Conservation (phyloP, 2,888 invertebrate genomes). For the Teleiodes luculella region DNA sequence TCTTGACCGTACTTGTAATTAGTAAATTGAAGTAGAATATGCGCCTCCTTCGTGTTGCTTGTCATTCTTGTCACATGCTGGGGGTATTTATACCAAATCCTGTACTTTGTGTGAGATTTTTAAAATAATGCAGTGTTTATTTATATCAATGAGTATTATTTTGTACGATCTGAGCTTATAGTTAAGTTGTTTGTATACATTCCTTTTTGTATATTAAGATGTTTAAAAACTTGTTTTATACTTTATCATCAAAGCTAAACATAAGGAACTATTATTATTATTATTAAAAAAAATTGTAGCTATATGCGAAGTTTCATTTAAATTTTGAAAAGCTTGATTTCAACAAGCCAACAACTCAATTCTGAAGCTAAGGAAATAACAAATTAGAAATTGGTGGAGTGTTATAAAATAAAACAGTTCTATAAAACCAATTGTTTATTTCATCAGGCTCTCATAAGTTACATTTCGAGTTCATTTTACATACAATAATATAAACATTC, state of each 20-base stretch:
- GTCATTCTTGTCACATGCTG: no score
- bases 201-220: constrained; percentile 2
- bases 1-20: neutral
- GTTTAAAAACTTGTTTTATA: neutral
- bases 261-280: no score
- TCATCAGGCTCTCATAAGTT: constrained; percentile 42
- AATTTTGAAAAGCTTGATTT: no score
- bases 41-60: no score
- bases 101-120: no score
- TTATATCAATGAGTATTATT: neutral
- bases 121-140: neutral
- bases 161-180: neutral
- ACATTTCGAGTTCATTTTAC: constrained; percentile 34
- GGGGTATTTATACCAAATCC: no score
- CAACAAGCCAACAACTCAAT: no score
- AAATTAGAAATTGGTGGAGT: no score
- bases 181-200: neutral
- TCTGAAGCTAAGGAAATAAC: no score
- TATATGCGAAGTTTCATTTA: no score
- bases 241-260: neutral
- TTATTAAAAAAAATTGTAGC: no score
- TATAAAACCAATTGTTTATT: constrained; percentile 41
- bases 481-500: constrained; percentile 28
- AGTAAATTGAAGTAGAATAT: no score
- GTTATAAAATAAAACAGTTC: constrained; percentile 20